Evolutionary conservation across 1,140 invertebrate genomes (phyloP).

Genomic region (Drosophila sturtevanti): DNA sequence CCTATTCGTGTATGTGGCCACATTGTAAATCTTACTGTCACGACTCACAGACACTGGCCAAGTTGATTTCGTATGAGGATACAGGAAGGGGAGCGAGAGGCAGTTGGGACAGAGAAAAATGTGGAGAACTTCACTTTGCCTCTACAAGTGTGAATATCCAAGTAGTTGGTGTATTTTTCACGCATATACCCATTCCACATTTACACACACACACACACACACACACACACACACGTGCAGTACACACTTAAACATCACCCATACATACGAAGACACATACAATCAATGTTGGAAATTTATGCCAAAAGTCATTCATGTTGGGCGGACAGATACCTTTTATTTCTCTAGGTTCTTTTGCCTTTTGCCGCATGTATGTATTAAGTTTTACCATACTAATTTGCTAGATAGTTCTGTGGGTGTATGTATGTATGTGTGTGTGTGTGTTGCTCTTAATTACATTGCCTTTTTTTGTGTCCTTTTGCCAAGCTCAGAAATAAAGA

Average conservation of each 20-base stretch:
- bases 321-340: constrained; percentile 46
- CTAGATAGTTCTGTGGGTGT: constrained; percentile 51
- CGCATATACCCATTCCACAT: constrained; percentile 29
- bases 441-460: constrained; percentile 70
- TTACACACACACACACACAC: constrained; percentile 7
- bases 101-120: not conserved
- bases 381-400: constrained; percentile 77
- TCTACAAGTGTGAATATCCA: constrained; percentile 48
- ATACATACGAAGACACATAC: constrained; percentile 12
- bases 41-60: constrained; percentile 54
- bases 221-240: not conserved
- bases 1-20: constrained; percentile 57
- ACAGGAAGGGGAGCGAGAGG: constrained; percentile 1
- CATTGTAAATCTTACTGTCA: constrained; percentile 79
- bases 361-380: constrained; percentile 55
- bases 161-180: constrained; percentile 60
- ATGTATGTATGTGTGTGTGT: constrained; percentile 36
- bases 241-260: constrained; percentile 6
- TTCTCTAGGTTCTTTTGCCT: constrained; percentile 33
- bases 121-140: constrained; percentile 7
- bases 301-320: constrained; percentile 61
- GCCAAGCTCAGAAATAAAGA: constrained; percentile 35
- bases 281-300: constrained; percentile 73
- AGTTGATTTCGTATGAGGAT: constrained; percentile 48
- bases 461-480: constrained; percentile 53